Base-by-base conservation (phyloP, 2,888 invertebrate genomes). In the Meloe dianella region DNA sequence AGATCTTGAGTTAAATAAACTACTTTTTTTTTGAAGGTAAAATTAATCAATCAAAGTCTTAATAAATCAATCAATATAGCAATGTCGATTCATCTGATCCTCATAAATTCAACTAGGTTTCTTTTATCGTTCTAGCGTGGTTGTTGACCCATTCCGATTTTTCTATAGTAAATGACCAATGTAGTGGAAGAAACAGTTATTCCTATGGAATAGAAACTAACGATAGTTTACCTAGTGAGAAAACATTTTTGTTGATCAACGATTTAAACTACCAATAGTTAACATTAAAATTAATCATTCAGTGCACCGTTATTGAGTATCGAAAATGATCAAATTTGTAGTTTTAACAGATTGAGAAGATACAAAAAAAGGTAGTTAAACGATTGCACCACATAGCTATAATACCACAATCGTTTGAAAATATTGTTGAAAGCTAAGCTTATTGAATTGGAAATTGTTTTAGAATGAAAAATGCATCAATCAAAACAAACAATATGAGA, bases 21-120 rank as follows among this genome's bases (percentile, higher is more conserved):
- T n/a, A n/a, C n/a, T n/a, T n/a, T n/a, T 71, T 66, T 69, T 68
- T 74, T 73, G 63, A 73, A 76, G 77, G 75, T 76, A 72, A 65
- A 71, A 72, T 70, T 73, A 73, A 82, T 82, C 81, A 79, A 80
- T 83, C 83, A 81, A 79, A 77, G 81, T 83, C 82, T 73, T 79
- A 80, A 82, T 82, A 83, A 82, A 82, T 82, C 82, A 82, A 80
- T 81, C 79, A 41, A 41, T 41, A 79, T 74, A 75, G 69, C 77
- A 70, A 67, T 75, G 77, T 77, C 75, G 77, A 77, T 77, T 79
- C 79, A 79, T 79, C 77, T 76, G 71, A 73, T 72, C 75, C 76
- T 78, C 79, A 80, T 80, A 80, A 80, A 81, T 81, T 79, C 78
- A 74, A 74, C 75, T 70, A 71, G 69, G 68, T 74, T 73, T 72